Evolutionary conservation across 1,140 invertebrate genomes (phyloP), one percentile per base, ranked within the genome.

Genomic region (Brachionus rotundiformis): DNA sequence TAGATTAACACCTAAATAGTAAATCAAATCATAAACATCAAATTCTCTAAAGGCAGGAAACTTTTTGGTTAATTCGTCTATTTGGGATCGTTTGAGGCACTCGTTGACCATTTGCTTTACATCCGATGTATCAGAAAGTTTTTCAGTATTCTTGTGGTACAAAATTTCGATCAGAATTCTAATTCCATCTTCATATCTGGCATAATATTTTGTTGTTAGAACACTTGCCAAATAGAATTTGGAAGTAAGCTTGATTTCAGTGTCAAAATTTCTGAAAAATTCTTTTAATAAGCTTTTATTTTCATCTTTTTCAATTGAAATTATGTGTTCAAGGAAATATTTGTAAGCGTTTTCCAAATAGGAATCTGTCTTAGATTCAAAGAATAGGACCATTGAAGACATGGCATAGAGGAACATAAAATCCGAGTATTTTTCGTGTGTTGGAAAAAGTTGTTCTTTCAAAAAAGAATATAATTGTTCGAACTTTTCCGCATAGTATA

Each of bases 1-100:
- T 44, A 73, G 68, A 73, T 44, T 44, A 44, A 73, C 23, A 4
- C 39, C 68, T 16, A 73, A 44, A 73, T 73, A 44, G 44, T 73
- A 73, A 25, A 73, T 73, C 11, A 73, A 25, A 44, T 73, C 68
- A 23, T 73, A 73, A 0, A 73, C 33, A 73, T 73, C 68, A 31
- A 73, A 73, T 73, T 73, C 68, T 73, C 36, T 73, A 29, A 44
- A 73, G 2, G 41, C 7, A n/a, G 36, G 36, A 73, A 73, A 73
- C 19, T 44, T 25, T 73, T 73, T 41, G 23, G 36, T 44, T 11
- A 73, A 41, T 41, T 73, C 39, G 25, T 73, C 39, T 1, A 73
- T 25, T 73, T 73, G 23, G 5, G 33, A 29, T 3, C 41, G 23
- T 13, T 41, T 19, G 2, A 73, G 41, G 27, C 36, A 41, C 16